Evolutionary conservation across 1,140 invertebrate genomes (phyloP).

Genomic region (Acromyrmex charruanus): DNA sequence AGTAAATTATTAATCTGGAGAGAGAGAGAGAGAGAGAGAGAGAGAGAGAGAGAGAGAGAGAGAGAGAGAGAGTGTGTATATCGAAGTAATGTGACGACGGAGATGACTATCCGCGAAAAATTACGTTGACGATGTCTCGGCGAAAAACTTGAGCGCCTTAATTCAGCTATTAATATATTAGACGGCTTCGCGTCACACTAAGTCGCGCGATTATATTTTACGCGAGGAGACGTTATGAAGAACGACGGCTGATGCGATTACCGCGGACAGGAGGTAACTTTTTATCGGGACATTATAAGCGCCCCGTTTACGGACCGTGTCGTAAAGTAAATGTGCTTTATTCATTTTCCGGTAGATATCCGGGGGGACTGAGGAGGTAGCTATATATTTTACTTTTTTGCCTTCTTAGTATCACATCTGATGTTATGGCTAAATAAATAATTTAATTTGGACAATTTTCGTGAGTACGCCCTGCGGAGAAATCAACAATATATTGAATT

Average conservation of each 20-base stretch:
- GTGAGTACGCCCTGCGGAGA: not conserved
- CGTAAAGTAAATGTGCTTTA: conserved; percentile 53
- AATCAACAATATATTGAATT: not conserved
- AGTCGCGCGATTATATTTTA: conserved; percentile 35
- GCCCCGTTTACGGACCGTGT: conserved; percentile 27
- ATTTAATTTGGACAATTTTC: conserved; percentile 31
- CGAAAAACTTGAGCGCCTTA: conserved; percentile 51
- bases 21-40: too few relatives aligned
- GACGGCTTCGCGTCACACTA: conserved; percentile 13
- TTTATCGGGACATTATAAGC: conserved; percentile 58
- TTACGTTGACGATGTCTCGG: conserved; percentile 25
- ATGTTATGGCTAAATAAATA: conserved; percentile 23
- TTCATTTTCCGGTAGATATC: conserved; percentile 48
- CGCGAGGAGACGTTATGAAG: conserved; percentile 34
- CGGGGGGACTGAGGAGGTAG: not conserved
- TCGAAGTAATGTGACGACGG: not conserved
- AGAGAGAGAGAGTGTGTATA: not conserved
- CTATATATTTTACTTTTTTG: conserved; percentile 13
- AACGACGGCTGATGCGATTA: conserved; percentile 37
- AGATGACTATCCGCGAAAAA: conserved; percentile 41
- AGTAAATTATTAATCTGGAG: conserved; percentile 9
- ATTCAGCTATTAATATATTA: conserved; percentile 64
- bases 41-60: too few relatives aligned
- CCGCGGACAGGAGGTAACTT: conserved; percentile 24
- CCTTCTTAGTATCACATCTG: not conserved